These are phyloP conservation scores for Connochaetes taurinus DNA, from an alignment of 2,113 vertebrate species.

Conservation along the genomic window DNA sequence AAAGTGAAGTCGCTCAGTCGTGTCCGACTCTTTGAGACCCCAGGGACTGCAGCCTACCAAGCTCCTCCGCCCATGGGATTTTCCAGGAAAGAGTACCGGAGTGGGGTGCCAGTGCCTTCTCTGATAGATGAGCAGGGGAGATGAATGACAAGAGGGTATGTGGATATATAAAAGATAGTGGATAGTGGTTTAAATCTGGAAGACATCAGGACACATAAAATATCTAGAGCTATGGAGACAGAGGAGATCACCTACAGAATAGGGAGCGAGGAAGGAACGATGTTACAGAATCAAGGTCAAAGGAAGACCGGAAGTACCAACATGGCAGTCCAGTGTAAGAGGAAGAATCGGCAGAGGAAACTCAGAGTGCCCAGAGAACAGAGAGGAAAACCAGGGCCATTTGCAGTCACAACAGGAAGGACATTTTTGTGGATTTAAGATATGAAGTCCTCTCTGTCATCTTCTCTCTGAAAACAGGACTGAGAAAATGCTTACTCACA, in stretches of 20 bases:
- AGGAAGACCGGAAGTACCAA: not conserved
- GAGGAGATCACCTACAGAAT: not conserved
- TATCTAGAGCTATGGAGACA: not conserved
- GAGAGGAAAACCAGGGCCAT: not conserved
- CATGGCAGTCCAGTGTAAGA: not conserved
- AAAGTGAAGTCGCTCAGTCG: no score
- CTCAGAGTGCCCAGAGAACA: not conserved
- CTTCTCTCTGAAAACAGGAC: not conserved
- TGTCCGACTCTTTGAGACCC: fast-evolving
- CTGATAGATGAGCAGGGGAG: not conserved
- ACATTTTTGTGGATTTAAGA: not conserved
- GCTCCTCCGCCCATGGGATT: no score
- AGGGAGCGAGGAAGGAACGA: not conserved
- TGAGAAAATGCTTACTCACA: not conserved
- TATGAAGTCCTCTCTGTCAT: not conserved
- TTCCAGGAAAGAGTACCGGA: no score
- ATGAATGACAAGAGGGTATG: not conserved
- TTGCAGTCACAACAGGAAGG: not conserved
- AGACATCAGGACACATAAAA: not conserved
- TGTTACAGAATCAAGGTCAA: not conserved
- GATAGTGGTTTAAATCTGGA: not conserved
- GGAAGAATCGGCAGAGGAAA: not conserved
- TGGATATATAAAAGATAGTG: not conserved
- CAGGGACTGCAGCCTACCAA: no score
- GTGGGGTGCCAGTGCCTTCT: no score